Evolutionary conservation across 2,888 invertebrate species (phyloP).

Genomic region (Drosophila kuntzei): DNA sequence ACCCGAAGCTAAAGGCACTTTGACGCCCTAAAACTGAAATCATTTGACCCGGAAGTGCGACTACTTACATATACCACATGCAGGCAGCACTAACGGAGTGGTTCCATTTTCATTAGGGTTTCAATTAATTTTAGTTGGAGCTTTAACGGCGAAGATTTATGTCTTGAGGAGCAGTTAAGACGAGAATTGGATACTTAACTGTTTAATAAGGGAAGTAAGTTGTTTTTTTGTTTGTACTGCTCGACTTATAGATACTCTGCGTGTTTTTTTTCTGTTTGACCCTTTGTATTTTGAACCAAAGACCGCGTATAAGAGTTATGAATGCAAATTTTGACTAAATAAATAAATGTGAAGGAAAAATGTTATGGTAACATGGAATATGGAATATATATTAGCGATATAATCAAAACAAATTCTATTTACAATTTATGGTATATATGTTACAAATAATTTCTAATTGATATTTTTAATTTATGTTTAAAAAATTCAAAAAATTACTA

Average conservation of each 20-base stretch:
- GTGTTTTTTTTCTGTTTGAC: no score
- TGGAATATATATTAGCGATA: no score
- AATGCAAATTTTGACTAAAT: no score
- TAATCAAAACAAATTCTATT: no score
- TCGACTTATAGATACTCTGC: neutral
- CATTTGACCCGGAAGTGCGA: slow-evolving; percentile 58
- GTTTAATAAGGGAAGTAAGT: neutral
- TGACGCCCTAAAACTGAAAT: slow-evolving; percentile 27
- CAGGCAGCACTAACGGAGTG: slow-evolving; percentile 13
- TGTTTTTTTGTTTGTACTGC: neutral
- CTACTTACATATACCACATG: neutral
- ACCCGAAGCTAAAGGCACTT: slow-evolving; percentile 39
- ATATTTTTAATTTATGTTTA: no score
- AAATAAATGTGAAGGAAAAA: no score
- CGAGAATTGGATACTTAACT: neutral
- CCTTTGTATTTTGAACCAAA: no score
- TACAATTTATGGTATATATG: no score
- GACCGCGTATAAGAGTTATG: no score
- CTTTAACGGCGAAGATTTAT: slow-evolving; percentile 29
- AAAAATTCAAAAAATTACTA: no score
- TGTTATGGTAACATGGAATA: no score
- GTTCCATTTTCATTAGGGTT: slow-evolving; percentile 34
- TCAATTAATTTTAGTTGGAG: slow-evolving; percentile 16
- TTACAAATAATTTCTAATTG: no score
- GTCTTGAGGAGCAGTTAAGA: slow-evolving; percentile 1